Base-by-base conservation (phyloP, 2,888 invertebrate species). In the Mythimna vitellina region DNA sequence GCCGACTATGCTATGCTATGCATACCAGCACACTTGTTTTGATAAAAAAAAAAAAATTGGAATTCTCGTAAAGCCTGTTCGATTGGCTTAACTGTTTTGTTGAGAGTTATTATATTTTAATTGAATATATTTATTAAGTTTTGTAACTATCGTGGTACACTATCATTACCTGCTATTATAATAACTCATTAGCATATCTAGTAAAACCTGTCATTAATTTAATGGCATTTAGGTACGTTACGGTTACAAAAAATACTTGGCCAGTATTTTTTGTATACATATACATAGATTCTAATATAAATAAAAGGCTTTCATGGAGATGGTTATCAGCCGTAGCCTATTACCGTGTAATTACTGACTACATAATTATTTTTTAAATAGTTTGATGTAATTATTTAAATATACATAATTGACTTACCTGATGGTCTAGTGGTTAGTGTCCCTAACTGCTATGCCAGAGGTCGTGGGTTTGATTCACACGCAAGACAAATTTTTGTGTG, bases 161-260 rank as follows among this genome's bases (percentile, higher is more conserved):
- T 56, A n/a, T 61, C 49, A 61, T 70, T 78, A 61, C 4, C n/a
- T 17, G 20, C 10, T 53, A 46, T 46, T 46, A 46, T 46, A 62
- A 74, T 25, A 65, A 58, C n/a, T 35, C 57, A 65, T 67, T 58
- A 76, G 12, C 57, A 42, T 61, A 38, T 61, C 25, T n/a, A 25
- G 38, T 38, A 29, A 53, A 60, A 60, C 53, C 53, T 60, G 20
- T 54, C 20, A 70, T 76, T 61, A 74, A 32, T 7, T 17, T 73
- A 61, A 73, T 46, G 46, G 17, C 46, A 46, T 73, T 12, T 10
- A 25, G 25, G 10, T 53, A 32, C 57, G 38, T 25, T 22, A 54
- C 14, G 38, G 35, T 4, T 46, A 56, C 17, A 46, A 46, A n/a
- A 70, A 75, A 73, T 29, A 51, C 25, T 3, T 42, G 38, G 22